phyloP scores from a whole-genome alignment of 2,888 invertebrate genomes.

The Agrotis exclamationis region DNA sequence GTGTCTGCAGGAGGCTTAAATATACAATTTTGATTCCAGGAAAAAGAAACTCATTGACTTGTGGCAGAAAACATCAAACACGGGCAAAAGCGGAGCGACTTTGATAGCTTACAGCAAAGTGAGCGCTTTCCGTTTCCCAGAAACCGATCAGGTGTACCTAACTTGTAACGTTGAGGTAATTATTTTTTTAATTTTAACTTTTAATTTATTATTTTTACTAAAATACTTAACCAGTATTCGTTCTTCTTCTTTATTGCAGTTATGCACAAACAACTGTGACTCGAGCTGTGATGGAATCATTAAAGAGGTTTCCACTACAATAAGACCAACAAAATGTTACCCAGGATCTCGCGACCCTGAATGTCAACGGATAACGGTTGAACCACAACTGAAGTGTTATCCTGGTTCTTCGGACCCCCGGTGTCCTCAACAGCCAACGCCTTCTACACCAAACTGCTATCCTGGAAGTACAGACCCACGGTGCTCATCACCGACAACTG shows the following conservation, averaged over 20 bases:
- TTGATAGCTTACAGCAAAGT: slow-evolving; percentile 93
- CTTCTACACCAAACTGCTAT: slow-evolving; percentile 50
- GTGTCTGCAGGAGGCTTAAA: no score
- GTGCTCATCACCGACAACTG: slow-evolving; percentile 46
- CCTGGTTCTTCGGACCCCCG: slow-evolving; percentile 75
- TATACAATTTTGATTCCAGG: slow-evolving; percentile 76
- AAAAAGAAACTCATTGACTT: slow-evolving; percentile 92
- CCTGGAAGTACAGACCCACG: slow-evolving; percentile 51
- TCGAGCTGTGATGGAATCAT: slow-evolving; percentile 79
- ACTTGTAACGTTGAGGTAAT: slow-evolving; percentile 94
- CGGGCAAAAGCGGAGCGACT: slow-evolving; percentile 92
- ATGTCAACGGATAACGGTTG: slow-evolving; percentile 75
- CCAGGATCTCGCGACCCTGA: slow-evolving; percentile 79
- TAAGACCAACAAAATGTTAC: slow-evolving; percentile 76
- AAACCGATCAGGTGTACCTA: slow-evolving; percentile 93
- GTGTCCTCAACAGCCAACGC: slow-evolving; percentile 68
- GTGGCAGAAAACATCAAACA: slow-evolving; percentile 92
- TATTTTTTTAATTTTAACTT: slow-evolving; percentile 2
- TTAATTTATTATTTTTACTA: background rate
- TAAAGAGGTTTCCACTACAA: slow-evolving; percentile 79
- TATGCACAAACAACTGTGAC: slow-evolving; percentile 85
- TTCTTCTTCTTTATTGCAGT: slow-evolving; percentile 71
- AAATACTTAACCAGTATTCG: slow-evolving; percentile 3
- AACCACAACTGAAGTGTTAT: slow-evolving; percentile 72
- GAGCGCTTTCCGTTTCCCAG: slow-evolving; percentile 94